Evolutionary conservation across 2,113 vertebrate genomes (phyloP).

Genomic region (Copsychus sechellarum): DNA sequence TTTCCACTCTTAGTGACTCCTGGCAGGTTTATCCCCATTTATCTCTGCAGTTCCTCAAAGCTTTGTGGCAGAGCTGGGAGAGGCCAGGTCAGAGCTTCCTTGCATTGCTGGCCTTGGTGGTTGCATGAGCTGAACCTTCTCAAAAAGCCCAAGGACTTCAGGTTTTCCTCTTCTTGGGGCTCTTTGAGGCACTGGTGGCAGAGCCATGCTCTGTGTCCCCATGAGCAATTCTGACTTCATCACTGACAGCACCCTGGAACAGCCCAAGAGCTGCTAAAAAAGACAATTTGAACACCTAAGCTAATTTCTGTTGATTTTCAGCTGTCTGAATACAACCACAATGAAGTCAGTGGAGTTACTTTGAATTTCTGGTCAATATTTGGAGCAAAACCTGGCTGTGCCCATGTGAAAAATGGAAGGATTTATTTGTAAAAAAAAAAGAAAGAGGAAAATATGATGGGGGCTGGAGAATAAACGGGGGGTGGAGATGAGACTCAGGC

Average conservation of each 20-base stretch:
- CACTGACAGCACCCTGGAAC: background rate
- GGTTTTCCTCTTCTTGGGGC: background rate
- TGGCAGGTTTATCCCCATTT: background rate
- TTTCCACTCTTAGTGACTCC: background rate
- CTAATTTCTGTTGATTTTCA: background rate
- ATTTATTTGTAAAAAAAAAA: constrained; percentile 22
- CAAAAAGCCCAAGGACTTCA: background rate
- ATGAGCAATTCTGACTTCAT: background rate
- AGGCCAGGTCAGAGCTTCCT: background rate
- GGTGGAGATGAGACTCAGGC: background rate
- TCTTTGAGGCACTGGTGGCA: background rate
- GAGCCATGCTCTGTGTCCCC: rapidly evolving
- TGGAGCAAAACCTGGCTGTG: background rate
- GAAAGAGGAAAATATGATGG: constrained; percentile 36
- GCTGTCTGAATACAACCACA: background rate
- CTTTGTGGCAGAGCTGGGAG: background rate
- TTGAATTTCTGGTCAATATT: background rate
- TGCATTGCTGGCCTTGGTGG: rapidly evolving
- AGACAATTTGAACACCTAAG: background rate
- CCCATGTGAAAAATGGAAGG: background rate
- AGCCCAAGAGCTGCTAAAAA: background rate
- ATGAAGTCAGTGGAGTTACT: background rate
- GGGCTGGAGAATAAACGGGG: constrained; percentile 1
- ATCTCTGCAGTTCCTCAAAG: background rate
- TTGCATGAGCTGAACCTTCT: background rate